phyloP scores from a whole-genome alignment of 2,113 vertebrate genomes.

The Eudyptes chrysolophus region DNA sequence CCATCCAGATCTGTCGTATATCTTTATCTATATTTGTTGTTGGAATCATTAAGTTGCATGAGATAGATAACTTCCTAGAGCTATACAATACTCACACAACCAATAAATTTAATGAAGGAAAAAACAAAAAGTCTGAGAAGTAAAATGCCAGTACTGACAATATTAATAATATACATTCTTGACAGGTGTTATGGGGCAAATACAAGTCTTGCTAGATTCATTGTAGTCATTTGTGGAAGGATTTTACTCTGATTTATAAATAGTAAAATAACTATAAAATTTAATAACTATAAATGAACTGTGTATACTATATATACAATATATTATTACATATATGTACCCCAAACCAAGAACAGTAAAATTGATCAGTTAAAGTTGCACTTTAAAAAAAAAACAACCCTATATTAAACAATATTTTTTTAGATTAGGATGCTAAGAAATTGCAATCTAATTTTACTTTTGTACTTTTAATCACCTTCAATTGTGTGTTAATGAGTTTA shows the following conservation, averaged over 20 bases:
- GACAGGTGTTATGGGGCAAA: background rate
- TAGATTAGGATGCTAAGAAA: background rate
- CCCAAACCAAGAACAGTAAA: background rate
- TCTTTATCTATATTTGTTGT: background rate
- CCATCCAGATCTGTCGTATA: background rate
- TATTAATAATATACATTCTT: background rate
- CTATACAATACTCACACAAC: background rate
- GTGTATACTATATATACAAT: background rate
- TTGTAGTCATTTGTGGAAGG: background rate
- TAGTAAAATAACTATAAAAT: background rate
- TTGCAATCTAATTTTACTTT: background rate
- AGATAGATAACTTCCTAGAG: background rate
- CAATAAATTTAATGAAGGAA: background rate
- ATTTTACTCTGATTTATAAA: background rate
- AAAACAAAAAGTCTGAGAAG: background rate
- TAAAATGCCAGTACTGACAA: background rate
- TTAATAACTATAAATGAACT: background rate
- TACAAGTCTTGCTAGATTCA: background rate
- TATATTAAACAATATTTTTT: background rate
- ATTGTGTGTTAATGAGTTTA: background rate
- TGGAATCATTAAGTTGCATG: background rate
- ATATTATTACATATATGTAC: fast-evolving
- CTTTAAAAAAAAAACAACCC: background rate
- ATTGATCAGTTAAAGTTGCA: background rate
- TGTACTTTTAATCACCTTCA: background rate